Evolutionary conservation across 2,888 invertebrate species (phyloP).

Genomic region (Neoitamus cyanurus): DNA sequence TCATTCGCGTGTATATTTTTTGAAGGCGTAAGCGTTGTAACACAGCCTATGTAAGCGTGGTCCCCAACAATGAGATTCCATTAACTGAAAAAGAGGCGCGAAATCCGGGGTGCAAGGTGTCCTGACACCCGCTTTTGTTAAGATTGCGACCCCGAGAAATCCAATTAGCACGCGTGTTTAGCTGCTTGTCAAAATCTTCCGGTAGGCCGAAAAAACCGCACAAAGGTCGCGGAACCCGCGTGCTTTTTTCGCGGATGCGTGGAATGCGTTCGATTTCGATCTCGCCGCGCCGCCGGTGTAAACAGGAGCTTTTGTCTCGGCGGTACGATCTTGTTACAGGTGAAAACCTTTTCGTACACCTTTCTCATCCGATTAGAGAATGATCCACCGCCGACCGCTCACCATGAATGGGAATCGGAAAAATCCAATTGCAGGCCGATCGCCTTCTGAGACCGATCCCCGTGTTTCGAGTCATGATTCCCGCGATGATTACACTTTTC

Average conservation of each 20-base stretch:
- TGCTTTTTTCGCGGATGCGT: not conserved
- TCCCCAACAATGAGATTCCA: not conserved
- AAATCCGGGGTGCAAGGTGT: not conserved
- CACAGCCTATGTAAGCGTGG: not conserved
- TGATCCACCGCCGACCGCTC: constrained; percentile 6
- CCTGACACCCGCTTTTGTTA: not conserved
- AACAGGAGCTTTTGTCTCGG: not conserved
- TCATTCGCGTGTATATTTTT: no score
- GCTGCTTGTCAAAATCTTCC: not conserved
- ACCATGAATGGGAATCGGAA: not conserved
- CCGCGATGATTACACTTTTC: not conserved
- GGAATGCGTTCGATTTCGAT: not conserved
- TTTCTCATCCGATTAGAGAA: constrained; percentile 3
- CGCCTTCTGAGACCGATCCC: not conserved
- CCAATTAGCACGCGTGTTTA: not conserved
- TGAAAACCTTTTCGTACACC: constrained; percentile 4
- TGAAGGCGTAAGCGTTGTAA: not conserved
- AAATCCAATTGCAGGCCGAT: not conserved
- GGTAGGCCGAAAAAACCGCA: not conserved
- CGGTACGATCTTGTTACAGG: not conserved
- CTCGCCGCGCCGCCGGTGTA: no score
- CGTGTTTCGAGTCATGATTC: not conserved
- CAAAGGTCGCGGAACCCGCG: not conserved
- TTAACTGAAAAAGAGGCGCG: not conserved
- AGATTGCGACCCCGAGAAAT: not conserved